Evolutionary conservation across 2,888 invertebrate species (phyloP), one percentile per base, ranked within the genome.

Genomic region (Phyllotreta cruciferae): DNA sequence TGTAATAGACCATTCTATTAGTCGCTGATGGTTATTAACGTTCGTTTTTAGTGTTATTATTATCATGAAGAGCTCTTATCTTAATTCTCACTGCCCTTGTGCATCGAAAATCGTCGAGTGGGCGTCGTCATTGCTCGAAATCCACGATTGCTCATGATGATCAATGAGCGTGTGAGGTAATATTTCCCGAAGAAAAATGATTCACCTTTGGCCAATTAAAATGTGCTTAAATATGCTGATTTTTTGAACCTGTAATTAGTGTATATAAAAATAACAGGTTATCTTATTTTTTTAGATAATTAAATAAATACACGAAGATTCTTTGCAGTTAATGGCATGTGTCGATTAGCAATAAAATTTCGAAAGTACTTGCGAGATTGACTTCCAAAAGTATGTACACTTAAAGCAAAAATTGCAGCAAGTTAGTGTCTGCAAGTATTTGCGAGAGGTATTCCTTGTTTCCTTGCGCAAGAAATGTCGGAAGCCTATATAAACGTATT

Each of bases 21-120:
- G 49, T 49, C 1, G 9, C 49, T 41, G 58, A 58, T 42, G 36
- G 39, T 13, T 58, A 58, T 58, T 58, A 50, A 58, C 50, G 58
- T 39, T 38, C 35, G 34, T 14, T 50, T 14, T 41, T 41, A 39
- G 38, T 10, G 42, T 56, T 53, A 37, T 57, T 45, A 61, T 64
- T 61, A 61, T 61, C 62, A 65, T 65, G 62, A 65, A 65, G 62
- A 62, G 47, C 55, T 65, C 57, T 50, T 50, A 62, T 55, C 50
- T 50, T n/a, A n/a, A n/a, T n/a, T 11, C 49, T 24, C 4, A 39
- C 38, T 50, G 41, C 8, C 13, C 34, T 8, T 14, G 54, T 34
- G 41, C 44, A 38, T 35, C 41, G 54, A 50, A 11, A 58, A 39
- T 49, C 24, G 50, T 49, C n/a, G 42, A 34, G 58, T 58, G 36